These are phyloP conservation scores for Lepidonotus clava DNA, from an alignment of 2,888 invertebrate genomes.

Conservation along the genomic window DNA sequence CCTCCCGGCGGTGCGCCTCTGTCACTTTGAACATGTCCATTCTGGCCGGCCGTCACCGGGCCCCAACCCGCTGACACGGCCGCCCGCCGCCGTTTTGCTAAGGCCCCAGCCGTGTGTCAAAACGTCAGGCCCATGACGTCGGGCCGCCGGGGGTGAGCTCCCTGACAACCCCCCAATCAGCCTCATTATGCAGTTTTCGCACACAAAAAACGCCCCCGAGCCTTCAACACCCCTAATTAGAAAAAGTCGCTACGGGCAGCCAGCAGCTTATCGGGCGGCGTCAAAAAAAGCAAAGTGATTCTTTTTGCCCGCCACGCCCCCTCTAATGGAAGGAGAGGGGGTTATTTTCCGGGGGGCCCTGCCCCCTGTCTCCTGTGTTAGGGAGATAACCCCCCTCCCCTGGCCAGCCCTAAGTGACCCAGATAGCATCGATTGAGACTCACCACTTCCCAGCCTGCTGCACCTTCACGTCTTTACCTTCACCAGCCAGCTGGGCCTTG, in stretches of 20 bases:
- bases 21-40: slow-evolving; percentile 36
- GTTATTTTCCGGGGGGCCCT: slow-evolving; percentile 22
- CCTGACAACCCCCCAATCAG: slow-evolving; percentile 24
- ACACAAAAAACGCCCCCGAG: slow-evolving; percentile 26
- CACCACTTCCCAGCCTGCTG: not conserved
- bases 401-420: not conserved
- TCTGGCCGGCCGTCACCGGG: not conserved
- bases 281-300: not conserved
- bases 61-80: not conserved
- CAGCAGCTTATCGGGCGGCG: not conserved
- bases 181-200: slow-evolving; percentile 29
- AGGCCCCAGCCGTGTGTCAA: not conserved
- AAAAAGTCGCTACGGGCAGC: slow-evolving; percentile 28
- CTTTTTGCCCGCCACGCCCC: not conserved
- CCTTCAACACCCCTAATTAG: slow-evolving; percentile 30
- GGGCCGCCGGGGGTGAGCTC: not conserved
- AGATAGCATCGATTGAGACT: slow-evolving; percentile 33
- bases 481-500: not conserved
- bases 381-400: not conserved
- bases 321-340: not conserved
- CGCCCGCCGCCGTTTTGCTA: not conserved
- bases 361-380: slow-evolving; percentile 20
- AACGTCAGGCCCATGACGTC: not conserved
- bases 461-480: not conserved
- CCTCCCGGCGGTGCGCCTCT: not conserved